A percentile compares a stretch with the other conserved stretches of the same genome.
Conservation (phyloP, 2,888 invertebrate genomes). For the Disparrhopalites patrizii region DNA sequence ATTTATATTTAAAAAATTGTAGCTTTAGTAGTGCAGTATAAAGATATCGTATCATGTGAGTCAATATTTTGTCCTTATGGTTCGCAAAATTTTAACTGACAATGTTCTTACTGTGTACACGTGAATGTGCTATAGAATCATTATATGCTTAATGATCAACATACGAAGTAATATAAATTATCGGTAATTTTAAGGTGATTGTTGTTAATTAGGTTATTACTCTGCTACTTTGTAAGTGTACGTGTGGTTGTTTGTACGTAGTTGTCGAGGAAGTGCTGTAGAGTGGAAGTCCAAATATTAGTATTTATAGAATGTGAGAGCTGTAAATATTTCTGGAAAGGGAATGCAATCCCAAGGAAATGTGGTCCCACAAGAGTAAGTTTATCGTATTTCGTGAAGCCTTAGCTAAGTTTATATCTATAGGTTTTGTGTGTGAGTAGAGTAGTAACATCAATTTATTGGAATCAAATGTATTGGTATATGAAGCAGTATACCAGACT, state of each 20-base stretch:
- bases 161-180: not conserved
- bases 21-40: not conserved
- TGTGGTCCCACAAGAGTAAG: slow-evolving; percentile 4
- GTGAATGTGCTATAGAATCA: not conserved
- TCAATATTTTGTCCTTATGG: slow-evolving; percentile 16
- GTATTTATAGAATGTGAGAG: not conserved
- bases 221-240: slow-evolving; percentile 7
- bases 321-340: slow-evolving; percentile 6
- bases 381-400: too few relatives aligned
- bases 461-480: too few relatives aligned
- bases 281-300: slow-evolving; percentile 7
- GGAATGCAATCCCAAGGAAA: slow-evolving; percentile 11
- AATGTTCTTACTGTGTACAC: slow-evolving; percentile 11
- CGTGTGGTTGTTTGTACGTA: slow-evolving; percentile 2
- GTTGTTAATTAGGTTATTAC: slow-evolving; percentile 4
- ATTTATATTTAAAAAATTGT: not conserved
- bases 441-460: too few relatives aligned
- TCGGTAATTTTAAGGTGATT: not conserved
- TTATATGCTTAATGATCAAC: not conserved
- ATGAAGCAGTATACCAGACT: too few relatives aligned
- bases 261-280: not conserved
- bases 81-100: slow-evolving; percentile 4
- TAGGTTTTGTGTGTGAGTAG: too few relatives aligned
- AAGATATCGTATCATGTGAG: not conserved
- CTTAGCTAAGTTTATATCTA: too few relatives aligned